A percentile compares a stretch with the other conserved stretches of the same genome.
Evolutionary conservation across 2,113 vertebrate species (phyloP).

Genomic region (Corvus hawaiiensis): DNA sequence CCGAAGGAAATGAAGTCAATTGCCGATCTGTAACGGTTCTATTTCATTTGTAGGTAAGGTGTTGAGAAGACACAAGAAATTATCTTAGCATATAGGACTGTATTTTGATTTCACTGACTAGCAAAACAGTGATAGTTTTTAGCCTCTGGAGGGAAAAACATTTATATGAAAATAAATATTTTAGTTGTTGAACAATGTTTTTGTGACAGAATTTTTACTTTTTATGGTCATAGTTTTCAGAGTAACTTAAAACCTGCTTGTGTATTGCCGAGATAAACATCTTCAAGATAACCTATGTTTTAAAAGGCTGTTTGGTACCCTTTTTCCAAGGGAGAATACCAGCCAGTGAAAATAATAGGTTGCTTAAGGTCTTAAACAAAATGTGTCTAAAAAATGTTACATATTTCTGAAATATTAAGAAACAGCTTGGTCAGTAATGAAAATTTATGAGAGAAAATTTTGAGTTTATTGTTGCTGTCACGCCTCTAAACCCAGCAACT

Average conservation of each 20-base stretch:
- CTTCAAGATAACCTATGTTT: neutral
- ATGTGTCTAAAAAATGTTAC: neutral
- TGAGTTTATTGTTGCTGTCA: neutral
- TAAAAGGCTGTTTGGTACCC: neutral
- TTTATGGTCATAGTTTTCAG: neutral
- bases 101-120: neutral
- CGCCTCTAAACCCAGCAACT: neutral
- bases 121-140: neutral
- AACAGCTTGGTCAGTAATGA: neutral
- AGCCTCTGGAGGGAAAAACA: neutral
- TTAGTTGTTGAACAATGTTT: neutral
- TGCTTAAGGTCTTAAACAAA: neutral
- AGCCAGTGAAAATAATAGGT: neutral
- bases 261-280: neutral
- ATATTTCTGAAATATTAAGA: neutral
- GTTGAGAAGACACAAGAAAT: neutral
- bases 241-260: neutral
- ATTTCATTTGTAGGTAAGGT: neutral
- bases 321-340: neutral
- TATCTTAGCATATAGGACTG: neutral
- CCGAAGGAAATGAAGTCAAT: neutral
- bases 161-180: neutral
- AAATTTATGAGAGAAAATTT: accelerated
- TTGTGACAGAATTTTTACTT: neutral
- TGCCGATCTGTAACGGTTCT: neutral